Conservation (phyloP, 2,113 vertebrate species). For the Phaethornis superciliosus region DNA sequence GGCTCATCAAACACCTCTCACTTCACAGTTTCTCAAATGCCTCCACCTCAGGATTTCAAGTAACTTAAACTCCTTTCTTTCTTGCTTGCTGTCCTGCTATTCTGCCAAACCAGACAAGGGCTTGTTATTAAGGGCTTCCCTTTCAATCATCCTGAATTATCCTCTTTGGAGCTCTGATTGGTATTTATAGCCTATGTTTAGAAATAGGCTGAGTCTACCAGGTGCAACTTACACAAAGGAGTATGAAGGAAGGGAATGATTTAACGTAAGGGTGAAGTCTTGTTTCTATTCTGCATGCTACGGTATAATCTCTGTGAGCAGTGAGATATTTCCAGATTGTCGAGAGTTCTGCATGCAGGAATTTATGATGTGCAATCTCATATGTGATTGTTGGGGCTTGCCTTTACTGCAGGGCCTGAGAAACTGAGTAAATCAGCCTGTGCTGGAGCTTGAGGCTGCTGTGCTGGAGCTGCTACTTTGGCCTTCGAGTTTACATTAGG, state of each 20-base stretch:
- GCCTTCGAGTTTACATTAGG: background rate
- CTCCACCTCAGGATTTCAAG: slow-evolving; percentile 57
- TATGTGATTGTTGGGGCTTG: background rate
- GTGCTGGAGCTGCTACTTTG: background rate
- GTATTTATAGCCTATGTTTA: slow-evolving; percentile 23
- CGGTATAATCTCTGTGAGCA: background rate
- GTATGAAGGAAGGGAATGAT: background rate
- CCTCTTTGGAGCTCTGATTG: slow-evolving; percentile 37
- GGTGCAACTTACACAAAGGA: background rate
- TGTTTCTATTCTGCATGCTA: background rate
- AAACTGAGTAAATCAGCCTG: background rate
- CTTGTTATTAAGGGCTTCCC: slow-evolving; percentile 53
- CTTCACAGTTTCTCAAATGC: slow-evolving; percentile 51
- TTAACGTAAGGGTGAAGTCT: background rate
- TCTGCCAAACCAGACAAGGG: slow-evolving; percentile 23
- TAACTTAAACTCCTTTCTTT: slow-evolving; percentile 59
- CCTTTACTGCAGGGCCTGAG: background rate
- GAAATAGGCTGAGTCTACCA: background rate
- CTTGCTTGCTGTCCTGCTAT: slow-evolving; percentile 31
- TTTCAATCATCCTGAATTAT: slow-evolving; percentile 26
- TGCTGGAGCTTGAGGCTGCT: background rate
- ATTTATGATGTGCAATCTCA: background rate
- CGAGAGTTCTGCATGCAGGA: background rate
- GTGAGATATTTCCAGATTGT: background rate
- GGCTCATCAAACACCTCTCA: slow-evolving; percentile 44